phyloP scores from a whole-genome alignment of 1,140 invertebrate genomes.

The Aphaenogaster floridana region DNA sequence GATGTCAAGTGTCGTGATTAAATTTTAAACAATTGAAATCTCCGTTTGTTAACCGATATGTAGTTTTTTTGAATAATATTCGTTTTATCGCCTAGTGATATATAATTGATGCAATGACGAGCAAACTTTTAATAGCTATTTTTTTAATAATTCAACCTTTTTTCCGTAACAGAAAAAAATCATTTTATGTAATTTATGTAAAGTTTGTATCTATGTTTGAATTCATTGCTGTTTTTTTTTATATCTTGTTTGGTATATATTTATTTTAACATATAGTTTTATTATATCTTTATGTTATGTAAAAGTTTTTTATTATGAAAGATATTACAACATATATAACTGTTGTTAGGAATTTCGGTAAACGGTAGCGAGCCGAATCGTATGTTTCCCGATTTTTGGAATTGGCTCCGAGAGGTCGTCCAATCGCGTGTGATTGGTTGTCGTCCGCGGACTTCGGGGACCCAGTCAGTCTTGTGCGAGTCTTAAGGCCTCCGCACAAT shows the following conservation, averaged over 20 bases:
- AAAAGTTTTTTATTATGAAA: not conserved
- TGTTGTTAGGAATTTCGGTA: not conserved
- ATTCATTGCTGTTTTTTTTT: too few relatives aligned
- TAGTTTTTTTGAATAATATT: conserved; percentile 21
- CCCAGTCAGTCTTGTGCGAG: too few relatives aligned
- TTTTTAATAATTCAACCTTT: not conserved
- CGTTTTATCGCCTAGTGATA: not conserved
- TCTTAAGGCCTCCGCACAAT: too few relatives aligned
- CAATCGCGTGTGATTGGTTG: too few relatives aligned
- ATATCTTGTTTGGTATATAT: too few relatives aligned
- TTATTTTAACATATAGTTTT: too few relatives aligned
- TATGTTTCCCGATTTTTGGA: too few relatives aligned
- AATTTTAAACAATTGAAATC: conserved; percentile 49
- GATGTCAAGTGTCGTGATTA: conserved; percentile 54
- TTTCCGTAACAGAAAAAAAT: not conserved
- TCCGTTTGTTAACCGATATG: conserved; percentile 3
- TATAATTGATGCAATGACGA: not conserved
- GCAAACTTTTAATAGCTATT: conserved; percentile 8
- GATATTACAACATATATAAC: not conserved
- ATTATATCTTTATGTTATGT: not conserved
- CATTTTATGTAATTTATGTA: not conserved
- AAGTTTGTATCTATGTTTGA: not conserved
- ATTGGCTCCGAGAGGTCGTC: too few relatives aligned
- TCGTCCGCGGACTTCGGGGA: too few relatives aligned
- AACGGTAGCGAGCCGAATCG: too few relatives aligned